Conservation (phyloP, 2,888 invertebrate genomes). For the Dichetophora obliterata region DNA sequence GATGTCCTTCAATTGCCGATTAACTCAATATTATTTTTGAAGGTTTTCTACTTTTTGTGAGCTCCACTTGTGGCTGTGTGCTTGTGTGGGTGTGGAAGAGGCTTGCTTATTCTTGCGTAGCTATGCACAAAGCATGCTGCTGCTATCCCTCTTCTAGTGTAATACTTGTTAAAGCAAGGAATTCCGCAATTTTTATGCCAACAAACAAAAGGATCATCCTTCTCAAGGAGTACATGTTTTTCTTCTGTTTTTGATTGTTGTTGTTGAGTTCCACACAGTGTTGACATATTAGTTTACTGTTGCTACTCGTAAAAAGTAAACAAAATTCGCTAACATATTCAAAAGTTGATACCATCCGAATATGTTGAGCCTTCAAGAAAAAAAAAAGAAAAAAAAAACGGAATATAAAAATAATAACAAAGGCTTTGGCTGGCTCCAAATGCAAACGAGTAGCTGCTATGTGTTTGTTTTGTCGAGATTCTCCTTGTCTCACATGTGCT, state of each 20-base stretch:
- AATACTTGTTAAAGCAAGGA: conserved; percentile 1
- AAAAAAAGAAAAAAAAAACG: background rate
- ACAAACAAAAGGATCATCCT: conserved; percentile 43
- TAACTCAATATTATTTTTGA: conserved; percentile 44
- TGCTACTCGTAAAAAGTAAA: background rate
- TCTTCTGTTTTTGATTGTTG: background rate
- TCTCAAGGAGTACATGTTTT: conserved; percentile 30
- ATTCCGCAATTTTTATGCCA: conserved; percentile 25
- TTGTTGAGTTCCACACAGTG: background rate
- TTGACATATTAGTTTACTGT: conserved; percentile 15
- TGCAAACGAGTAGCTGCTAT: background rate
- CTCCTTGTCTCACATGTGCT: background rate
- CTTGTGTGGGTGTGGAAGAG: background rate
- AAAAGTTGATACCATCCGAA: background rate
- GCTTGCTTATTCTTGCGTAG: background rate
- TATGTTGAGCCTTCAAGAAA: background rate
- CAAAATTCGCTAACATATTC: conserved; percentile 16
- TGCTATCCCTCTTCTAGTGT: background rate
- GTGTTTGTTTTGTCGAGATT: background rate
- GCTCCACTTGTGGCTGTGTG: background rate
- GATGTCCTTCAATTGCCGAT: conserved; percentile 44
- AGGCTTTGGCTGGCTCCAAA: conserved; percentile 5
- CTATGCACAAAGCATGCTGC: background rate
- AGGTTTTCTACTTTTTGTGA: conserved; percentile 21
- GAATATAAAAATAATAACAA: conserved; percentile 18